Base-by-base conservation (phyloP, 1,140 invertebrate species). In the Calephelis virginiensis region DNA sequence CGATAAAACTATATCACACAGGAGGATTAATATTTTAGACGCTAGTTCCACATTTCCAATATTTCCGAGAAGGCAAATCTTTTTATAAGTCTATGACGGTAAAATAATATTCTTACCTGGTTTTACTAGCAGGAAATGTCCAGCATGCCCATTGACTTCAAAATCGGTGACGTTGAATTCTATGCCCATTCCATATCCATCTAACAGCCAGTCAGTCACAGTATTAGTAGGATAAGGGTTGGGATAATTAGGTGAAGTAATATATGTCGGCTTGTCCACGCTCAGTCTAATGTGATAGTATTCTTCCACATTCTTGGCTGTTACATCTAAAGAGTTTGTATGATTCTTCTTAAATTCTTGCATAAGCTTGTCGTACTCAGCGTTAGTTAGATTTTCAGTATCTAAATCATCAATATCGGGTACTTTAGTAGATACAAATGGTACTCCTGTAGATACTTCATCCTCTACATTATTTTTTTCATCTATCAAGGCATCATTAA, bases 161-260 rank as follows among this genome's bases (percentile, higher is more conserved):
- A 87, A 81, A 43, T 83, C 78, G 0, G 86, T 86, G 7, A 90
- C 67, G 53, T 86, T 90, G 8, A 90, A 61, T 71, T 90, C 88
- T n/a, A 90, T 83, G 2, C 88, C 88, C 7, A 64, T 71, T 7
- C 88, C 88, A 11, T 77, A 69, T 0, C 86, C 88, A 13, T 79
- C 74, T 10, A 90, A 69, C n/a, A 86, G 74, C 83, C 86, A 90
- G 64, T 90, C 86, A 9, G 78, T 70, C 10, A 75, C 72, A 8
- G 69, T 73, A 50, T 82, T 77, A 0, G 81, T 82, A 11, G 86
- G 83, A 61, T 89, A 90, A 17, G 68, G 59, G 12, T 38, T 65
- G 0, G 85, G 85, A 45, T 79, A 86, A 9, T 82, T 75, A 10
- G 82, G 80, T 8, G 83, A 86, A 6, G 82, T 83, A 5, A 90